These are phyloP conservation scores for Hirtodrosophila histrioides DNA, from an alignment of 2,888 invertebrate genomes.

Conservation along the genomic window DNA sequence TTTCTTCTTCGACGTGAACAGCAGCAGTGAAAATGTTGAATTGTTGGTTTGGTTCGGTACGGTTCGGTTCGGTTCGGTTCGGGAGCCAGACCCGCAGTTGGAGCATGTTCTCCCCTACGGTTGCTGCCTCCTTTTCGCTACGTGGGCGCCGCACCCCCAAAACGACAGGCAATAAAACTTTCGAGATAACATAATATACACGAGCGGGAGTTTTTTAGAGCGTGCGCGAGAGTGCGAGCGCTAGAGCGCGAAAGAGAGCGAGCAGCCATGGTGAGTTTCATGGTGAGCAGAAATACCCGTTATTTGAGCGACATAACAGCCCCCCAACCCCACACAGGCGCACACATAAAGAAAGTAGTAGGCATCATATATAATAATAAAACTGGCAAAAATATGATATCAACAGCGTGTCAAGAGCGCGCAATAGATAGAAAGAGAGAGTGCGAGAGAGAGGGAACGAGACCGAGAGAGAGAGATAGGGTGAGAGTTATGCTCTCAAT, in stretches of 20 bases:
- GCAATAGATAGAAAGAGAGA: slow-evolving; percentile 2
- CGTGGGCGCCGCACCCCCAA: slow-evolving; percentile 74
- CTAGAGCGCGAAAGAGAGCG: slow-evolving; percentile 17
- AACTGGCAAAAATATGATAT: slow-evolving; percentile 79
- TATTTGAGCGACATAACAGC: slow-evolving; percentile 47
- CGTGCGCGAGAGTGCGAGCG: slow-evolving; percentile 21
- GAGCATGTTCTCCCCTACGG: slow-evolving; percentile 52
- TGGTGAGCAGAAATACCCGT: slow-evolving; percentile 54
- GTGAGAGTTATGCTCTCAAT: slow-evolving; percentile 15
- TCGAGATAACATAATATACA: slow-evolving; percentile 69
- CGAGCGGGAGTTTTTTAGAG: slow-evolving; percentile 39
- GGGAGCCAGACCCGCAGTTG: slow-evolving; percentile 26
- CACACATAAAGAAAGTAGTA: slow-evolving; percentile 44
- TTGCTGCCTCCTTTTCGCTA: slow-evolving; percentile 55
- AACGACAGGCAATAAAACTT: slow-evolving; percentile 64
- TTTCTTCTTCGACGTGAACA: slow-evolving; percentile 33
- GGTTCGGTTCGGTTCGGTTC: slow-evolving; percentile 14
- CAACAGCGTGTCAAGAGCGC: slow-evolving; percentile 73
- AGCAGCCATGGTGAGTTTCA: slow-evolving; percentile 49
- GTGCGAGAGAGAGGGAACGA: slow-evolving; percentile 6
- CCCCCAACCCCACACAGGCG: slow-evolving; percentile 8
- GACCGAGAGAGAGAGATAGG: slow-evolving; percentile 1
- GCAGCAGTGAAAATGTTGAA: slow-evolving; percentile 67
- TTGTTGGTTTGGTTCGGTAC: slow-evolving; percentile 32
- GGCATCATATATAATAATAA: slow-evolving; percentile 73